Percentiles rank a stretch among this genome's conserved stretches.
These are phyloP conservation scores for Xiphias gladius DNA, from an alignment of 2,113 vertebrate species.

Conservation along the genomic window DNA sequence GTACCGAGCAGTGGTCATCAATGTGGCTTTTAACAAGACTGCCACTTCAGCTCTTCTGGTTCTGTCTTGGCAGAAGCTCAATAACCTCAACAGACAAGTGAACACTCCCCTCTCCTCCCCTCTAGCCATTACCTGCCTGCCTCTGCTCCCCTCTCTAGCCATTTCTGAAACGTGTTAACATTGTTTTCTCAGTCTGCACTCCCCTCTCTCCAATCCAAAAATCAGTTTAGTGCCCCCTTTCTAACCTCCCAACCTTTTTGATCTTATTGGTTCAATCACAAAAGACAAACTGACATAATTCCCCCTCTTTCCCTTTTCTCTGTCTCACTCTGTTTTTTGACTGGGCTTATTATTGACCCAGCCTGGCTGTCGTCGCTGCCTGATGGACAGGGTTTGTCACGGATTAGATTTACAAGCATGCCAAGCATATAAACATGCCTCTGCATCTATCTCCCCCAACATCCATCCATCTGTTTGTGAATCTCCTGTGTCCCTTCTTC, in stretches of 20 bases:
- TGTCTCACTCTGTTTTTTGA: neutral
- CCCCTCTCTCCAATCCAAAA: neutral
- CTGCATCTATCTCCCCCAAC: neutral
- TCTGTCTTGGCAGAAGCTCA: conserved; percentile 21
- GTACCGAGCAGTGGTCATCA: neutral
- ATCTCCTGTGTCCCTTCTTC: neutral
- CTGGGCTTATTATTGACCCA: conserved; percentile 12
- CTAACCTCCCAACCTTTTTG: conserved; percentile 2
- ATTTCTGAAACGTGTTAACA: conserved; percentile 23
- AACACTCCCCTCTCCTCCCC: conserved; percentile 1
- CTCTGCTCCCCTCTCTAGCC: conserved; percentile 18
- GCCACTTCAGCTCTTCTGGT: conserved; percentile 22
- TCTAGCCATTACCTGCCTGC: neutral
- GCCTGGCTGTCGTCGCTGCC: conserved; percentile 25
- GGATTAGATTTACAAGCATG: conserved; percentile 45
- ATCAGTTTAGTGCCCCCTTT: conserved; percentile 17
- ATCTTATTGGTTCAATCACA: neutral
- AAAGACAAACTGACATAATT: neutral
- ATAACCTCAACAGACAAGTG: conserved; percentile 16
- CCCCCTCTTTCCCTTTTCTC: neutral
- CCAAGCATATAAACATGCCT: conserved; percentile 24
- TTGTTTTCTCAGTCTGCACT: neutral
- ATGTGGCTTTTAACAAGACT: conserved; percentile 4
- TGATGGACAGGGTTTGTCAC: conserved; percentile 23
- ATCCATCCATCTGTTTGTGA: conserved; percentile 10